These are phyloP conservation scores for Zaprionus tsacasi DNA, from an alignment of 1,140 invertebrate genomes.

Conservation along the genomic window DNA sequence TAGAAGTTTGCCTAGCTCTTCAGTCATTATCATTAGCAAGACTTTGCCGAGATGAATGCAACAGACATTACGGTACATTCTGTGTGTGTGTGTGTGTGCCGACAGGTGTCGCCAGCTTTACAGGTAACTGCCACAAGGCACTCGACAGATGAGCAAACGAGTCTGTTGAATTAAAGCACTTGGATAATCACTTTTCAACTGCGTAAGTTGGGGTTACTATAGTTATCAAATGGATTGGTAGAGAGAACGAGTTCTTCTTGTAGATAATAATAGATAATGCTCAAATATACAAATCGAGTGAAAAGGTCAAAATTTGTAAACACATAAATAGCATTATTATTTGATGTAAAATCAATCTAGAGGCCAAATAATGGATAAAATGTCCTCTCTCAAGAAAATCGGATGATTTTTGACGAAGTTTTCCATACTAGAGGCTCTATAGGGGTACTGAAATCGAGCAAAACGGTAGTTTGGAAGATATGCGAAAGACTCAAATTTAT, in stretches of 20 bases:
- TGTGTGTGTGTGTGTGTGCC: not conserved
- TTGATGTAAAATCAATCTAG: too few relatives aligned
- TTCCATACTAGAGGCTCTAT: too few relatives aligned
- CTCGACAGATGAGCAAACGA: not conserved
- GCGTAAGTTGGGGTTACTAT: too few relatives aligned
- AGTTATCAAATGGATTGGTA: not conserved
- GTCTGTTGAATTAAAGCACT: not conserved
- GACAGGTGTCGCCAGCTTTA: not conserved
- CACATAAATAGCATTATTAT: too few relatives aligned
- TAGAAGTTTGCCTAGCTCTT: slow-evolving; percentile 57
- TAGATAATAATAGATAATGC: not conserved
- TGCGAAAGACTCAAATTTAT: too few relatives aligned
- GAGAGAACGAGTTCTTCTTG: not conserved
- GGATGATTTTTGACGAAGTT: too few relatives aligned
- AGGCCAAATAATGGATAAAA: too few relatives aligned
- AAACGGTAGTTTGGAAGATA: too few relatives aligned
- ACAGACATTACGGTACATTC: slow-evolving; percentile 1
- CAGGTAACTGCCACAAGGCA: not conserved
- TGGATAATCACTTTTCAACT: not conserved
- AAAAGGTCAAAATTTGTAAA: too few relatives aligned
- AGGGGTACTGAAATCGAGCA: too few relatives aligned
- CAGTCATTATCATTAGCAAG: slow-evolving; percentile 63
- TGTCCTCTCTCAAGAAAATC: too few relatives aligned
- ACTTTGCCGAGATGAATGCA: slow-evolving; percentile 9
- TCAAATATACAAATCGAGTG: too few relatives aligned